Percentiles rank a stretch among this genome's conserved stretches.
Conservation (phyloP, 2,888 invertebrate species). For the Cabera pusaria region DNA sequence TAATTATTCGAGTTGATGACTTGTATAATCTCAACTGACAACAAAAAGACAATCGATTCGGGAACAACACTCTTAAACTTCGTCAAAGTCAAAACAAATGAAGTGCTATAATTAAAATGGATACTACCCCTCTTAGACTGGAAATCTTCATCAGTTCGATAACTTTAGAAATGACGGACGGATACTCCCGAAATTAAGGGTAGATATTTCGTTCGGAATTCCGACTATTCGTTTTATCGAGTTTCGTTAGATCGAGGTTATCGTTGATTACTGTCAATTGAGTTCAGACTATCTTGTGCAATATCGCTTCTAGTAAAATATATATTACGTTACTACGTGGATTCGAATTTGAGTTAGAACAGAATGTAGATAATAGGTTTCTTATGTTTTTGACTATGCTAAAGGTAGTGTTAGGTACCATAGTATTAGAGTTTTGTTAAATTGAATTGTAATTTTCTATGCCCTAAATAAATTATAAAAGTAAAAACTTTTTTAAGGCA, state of each 20-base stretch:
- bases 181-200: slow-evolving; percentile 26
- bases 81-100: slow-evolving; percentile 20
- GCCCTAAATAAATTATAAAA: too few relatives aligned
- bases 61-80: slow-evolving; percentile 18
- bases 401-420: too few relatives aligned
- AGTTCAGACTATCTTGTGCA: slow-evolving; percentile 17
- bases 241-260: slow-evolving; percentile 21
- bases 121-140: slow-evolving; percentile 13
- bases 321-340: slow-evolving; percentile 15
- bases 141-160: slow-evolving; percentile 20
- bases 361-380: too few relatives aligned
- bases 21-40: slow-evolving; percentile 10
- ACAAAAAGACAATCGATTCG: slow-evolving; percentile 15
- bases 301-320: slow-evolving; percentile 18
- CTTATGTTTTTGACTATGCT: too few relatives aligned
- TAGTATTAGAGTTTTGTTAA: too few relatives aligned
- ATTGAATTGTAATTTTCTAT: too few relatives aligned
- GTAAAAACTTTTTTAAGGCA: not conserved
- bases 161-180: slow-evolving; percentile 26
- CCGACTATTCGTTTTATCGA: slow-evolving; percentile 21
- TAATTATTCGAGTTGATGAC: slow-evolving; percentile 6
- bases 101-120: slow-evolving; percentile 24
- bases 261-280: slow-evolving; percentile 27
- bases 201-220: slow-evolving; percentile 17
- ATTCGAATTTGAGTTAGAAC: slow-evolving; percentile 2